Conservation (phyloP, 2,113 vertebrate species). For the Asarcornis scutulata region DNA sequence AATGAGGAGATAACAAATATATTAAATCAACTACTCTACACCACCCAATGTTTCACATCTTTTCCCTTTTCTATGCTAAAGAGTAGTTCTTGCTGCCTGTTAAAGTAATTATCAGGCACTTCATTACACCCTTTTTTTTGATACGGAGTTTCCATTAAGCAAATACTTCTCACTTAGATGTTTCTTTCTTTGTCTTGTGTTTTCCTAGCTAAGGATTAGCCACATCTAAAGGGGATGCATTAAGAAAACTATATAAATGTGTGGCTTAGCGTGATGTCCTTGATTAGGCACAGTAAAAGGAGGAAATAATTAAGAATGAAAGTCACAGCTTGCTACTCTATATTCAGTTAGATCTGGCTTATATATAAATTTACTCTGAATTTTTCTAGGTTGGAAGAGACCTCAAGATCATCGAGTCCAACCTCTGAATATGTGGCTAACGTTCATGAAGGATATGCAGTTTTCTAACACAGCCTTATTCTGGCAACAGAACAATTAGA, state of each 20-base stretch:
- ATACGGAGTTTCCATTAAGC: not conserved
- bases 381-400: too few species aligned
- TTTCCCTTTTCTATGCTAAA: not conserved
- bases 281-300: conserved; percentile 2
- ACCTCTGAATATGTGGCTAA: not conserved
- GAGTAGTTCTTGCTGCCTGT: not conserved
- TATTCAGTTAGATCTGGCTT: conserved; percentile 15
- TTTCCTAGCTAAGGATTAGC: not conserved
- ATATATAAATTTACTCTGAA: too few species aligned
- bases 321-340: conserved; percentile 37
- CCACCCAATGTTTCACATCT: not conserved
- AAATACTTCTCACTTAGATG: not conserved
- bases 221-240: not conserved
- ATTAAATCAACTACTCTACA: not conserved
- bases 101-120: not conserved
- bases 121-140: not conserved
- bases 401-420: too few species aligned
- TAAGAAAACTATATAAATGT: not conserved
- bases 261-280: not conserved
- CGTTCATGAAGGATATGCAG: not conserved
- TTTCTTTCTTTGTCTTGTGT: not conserved
- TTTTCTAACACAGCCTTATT: not conserved
- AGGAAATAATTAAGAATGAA: conserved; percentile 31
- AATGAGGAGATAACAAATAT: not conserved
- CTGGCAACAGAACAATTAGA: conserved; percentile 16